Evolutionary conservation across 2,797 vertebrate species (phyloP).

Genomic region (Neostethus bicornis): DNA sequence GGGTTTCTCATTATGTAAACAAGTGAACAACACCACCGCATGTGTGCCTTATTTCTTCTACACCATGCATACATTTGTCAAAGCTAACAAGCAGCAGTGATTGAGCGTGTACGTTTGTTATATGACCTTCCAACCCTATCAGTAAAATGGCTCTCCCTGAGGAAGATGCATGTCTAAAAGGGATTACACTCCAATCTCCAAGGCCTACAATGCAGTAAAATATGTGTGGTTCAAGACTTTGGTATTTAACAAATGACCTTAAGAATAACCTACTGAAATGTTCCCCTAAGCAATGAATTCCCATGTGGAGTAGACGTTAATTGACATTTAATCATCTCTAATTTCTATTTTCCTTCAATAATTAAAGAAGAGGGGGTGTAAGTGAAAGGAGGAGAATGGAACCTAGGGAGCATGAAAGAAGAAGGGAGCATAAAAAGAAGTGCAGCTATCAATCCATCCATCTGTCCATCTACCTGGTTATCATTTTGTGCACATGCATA

Average conservation of each 20-base stretch:
- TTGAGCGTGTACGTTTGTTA: constrained; percentile 12
- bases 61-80: constrained; percentile 41
- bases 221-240: constrained; percentile 42
- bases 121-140: constrained; percentile 65
- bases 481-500: too few relatives aligned
- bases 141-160: constrained; percentile 48
- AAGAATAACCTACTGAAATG: constrained; percentile 65
- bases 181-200: constrained; percentile 44
- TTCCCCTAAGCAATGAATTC: constrained; percentile 58
- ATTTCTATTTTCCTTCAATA: constrained; percentile 70
- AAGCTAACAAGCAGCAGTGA: constrained; percentile 31
- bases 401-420: constrained; percentile 47
- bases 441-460: too few relatives aligned
- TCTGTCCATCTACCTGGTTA: too few relatives aligned
- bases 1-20: constrained; percentile 66
- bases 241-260: constrained; percentile 69
- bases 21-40: constrained; percentile 56
- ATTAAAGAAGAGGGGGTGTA: constrained; percentile 60
- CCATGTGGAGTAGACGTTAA: constrained; percentile 61
- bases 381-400: constrained; percentile 16
- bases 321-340: constrained; percentile 75
- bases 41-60: constrained; percentile 60
- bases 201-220: constrained; percentile 27
- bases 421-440: constrained; percentile 33
- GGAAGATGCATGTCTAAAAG: constrained; percentile 52